These are phyloP conservation scores for Rhinopomastus cyanomelas DNA, from an alignment of 2,113 vertebrate genomes.

Conservation along the genomic window DNA sequence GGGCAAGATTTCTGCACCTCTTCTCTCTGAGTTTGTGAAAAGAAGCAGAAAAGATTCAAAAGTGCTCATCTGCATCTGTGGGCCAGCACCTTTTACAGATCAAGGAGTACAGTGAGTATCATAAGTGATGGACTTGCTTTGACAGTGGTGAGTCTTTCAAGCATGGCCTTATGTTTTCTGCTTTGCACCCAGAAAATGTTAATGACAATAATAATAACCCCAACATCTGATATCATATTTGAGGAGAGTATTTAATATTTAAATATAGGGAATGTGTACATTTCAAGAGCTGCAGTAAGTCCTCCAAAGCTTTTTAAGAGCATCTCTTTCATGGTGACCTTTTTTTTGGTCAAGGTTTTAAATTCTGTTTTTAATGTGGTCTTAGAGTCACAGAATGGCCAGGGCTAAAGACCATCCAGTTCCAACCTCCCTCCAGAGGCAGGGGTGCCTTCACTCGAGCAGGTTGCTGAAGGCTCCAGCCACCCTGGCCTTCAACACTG, in stretches of 20 bases:
- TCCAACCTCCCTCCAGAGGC: no score
- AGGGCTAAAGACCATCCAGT: no score
- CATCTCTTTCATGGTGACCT: neutral
- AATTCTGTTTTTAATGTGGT: neutral
- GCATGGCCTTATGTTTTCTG: fast-evolving
- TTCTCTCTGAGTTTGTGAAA: constrained; percentile 80
- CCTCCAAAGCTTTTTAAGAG: neutral
- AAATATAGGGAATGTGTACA: neutral
- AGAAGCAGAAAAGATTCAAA: constrained; percentile 75
- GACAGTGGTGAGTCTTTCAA: neutral
- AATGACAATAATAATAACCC: neutral
- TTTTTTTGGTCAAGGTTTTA: neutral
- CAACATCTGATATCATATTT: neutral
- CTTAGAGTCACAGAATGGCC: no score
- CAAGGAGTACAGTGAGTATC: constrained; percentile 82
- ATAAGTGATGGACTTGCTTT: neutral
- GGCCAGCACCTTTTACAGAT: constrained; percentile 86
- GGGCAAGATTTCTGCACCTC: constrained; percentile 80
- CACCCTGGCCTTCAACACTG: no score
- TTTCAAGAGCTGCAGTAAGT: neutral
- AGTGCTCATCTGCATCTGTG: constrained; percentile 88
- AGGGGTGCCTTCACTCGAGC: no score
- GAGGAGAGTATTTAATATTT: neutral
- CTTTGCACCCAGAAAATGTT: neutral
- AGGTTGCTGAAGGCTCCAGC: no score